Percentiles rank a stretch among this genome's conserved stretches.
phyloP scores from a whole-genome alignment of 2,888 invertebrate species.

The Seira ritae region DNA sequence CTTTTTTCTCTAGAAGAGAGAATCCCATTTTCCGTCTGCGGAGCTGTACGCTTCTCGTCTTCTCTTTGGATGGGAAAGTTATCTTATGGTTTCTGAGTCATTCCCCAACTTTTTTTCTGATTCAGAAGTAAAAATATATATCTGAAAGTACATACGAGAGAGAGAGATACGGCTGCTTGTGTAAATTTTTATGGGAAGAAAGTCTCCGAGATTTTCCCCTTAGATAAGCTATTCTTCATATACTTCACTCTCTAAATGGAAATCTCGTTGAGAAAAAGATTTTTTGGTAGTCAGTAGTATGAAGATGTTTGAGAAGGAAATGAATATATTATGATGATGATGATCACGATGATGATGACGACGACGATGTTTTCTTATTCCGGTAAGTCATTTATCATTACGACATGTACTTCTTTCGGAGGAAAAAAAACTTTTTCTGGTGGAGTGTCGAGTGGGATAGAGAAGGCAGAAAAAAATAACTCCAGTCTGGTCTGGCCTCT shows the following conservation, averaged over 20 bases:
- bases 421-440: not conserved
- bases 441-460: not conserved
- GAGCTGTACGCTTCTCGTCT: not conserved
- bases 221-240: slow-evolving; percentile 17
- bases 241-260: not conserved
- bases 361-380: not conserved
- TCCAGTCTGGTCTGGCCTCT: not conserved
- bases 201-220: slow-evolving; percentile 1
- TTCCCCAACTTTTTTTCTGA: slow-evolving; percentile 18
- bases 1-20: not conserved
- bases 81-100: slow-evolving; percentile 10
- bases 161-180: not conserved
- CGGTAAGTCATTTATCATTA: slow-evolving; percentile 11
- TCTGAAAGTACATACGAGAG: slow-evolving; percentile 10
- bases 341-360: not conserved
- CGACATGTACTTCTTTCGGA: not conserved
- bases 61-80: not conserved
- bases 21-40: not conserved
- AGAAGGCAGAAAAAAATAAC: not conserved
- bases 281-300: slow-evolving; percentile 17
- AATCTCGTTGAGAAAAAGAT: not conserved
- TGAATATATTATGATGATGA: slow-evolving; percentile 17
- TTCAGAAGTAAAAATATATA: slow-evolving; percentile 15
- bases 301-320: slow-evolving; percentile 39
- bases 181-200: slow-evolving; percentile 7